Evolutionary conservation across 2,113 vertebrate species (phyloP).

Genomic region (Nerophis lumbriciformis): DNA sequence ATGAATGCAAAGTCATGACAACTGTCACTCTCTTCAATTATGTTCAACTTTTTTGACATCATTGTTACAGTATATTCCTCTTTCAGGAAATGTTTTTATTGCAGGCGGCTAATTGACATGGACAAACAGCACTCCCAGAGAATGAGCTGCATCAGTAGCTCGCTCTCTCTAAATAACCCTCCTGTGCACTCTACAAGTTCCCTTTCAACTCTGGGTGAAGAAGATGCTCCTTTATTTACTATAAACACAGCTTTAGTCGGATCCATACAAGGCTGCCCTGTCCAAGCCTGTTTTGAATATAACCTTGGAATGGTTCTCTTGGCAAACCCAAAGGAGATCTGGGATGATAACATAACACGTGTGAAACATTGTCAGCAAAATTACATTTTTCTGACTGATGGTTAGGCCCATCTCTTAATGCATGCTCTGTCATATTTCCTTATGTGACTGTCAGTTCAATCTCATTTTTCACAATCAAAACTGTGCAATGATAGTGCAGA

Average conservation of each 20-base stretch:
- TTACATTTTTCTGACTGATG: not conserved
- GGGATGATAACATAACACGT: slow-evolving; percentile 23
- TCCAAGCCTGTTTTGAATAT: slow-evolving; percentile 32
- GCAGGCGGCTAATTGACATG: slow-evolving; percentile 1
- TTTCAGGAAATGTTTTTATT: slow-evolving; percentile 17
- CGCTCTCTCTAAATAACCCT: slow-evolving; percentile 16
- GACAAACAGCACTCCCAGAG: slow-evolving; percentile 1
- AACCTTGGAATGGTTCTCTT: slow-evolving; percentile 30
- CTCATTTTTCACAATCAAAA: no score
- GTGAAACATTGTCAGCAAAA: slow-evolving; percentile 17
- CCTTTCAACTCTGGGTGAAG: slow-evolving; percentile 8
- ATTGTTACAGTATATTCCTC: not conserved
- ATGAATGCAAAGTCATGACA: slow-evolving; percentile 14
- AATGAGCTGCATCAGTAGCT: slow-evolving; percentile 16
- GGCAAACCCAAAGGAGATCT: slow-evolving; percentile 23
- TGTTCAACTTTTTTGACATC: not conserved
- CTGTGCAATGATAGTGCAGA: no score
- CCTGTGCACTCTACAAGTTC: slow-evolving; percentile 17
- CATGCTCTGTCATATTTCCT: no score
- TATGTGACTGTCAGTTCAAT: no score
- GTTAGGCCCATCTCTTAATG: no score
- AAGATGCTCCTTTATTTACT: slow-evolving; percentile 8
- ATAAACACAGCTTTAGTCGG: slow-evolving; percentile 7
- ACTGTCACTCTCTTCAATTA: not conserved
- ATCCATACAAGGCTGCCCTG: slow-evolving; percentile 37